Conservation (phyloP, 2,113 vertebrate genomes). For the Pseudorasbora parva region DNA sequence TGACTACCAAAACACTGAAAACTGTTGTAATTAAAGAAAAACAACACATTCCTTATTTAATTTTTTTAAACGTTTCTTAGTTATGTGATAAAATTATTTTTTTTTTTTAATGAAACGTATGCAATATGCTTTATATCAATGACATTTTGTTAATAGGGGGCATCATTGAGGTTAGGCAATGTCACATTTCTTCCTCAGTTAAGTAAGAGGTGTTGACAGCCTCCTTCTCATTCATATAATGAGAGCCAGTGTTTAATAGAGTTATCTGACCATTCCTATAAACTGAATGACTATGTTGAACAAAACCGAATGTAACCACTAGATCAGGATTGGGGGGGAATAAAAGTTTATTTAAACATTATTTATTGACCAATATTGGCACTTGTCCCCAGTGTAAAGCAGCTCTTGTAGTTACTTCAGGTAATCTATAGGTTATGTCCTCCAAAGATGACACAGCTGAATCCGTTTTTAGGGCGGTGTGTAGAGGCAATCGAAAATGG, state of each 20-base stretch:
- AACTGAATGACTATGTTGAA: background rate
- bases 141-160: background rate
- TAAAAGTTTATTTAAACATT: background rate
- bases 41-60: background rate
- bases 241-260: background rate
- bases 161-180: background rate
- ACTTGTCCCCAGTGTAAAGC: background rate
- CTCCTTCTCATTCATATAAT: background rate
- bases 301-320: background rate
- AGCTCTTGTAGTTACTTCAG: background rate
- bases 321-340: background rate
- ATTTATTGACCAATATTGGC: background rate
- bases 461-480: background rate
- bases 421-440: conserved; percentile 4
- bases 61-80: background rate
- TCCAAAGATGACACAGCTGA: conserved; percentile 2
- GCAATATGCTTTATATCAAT: background rate
- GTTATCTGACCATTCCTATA: conserved; percentile 5
- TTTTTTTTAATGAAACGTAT: background rate
- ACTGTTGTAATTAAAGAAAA: background rate
- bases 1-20: background rate
- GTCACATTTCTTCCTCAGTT: conserved; percentile 18
- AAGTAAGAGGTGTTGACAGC: conserved; percentile 46
- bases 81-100: background rate
- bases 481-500: background rate